Conservation (phyloP, 2,113 vertebrate genomes). For the Hippoglossus stenolepis region DNA sequence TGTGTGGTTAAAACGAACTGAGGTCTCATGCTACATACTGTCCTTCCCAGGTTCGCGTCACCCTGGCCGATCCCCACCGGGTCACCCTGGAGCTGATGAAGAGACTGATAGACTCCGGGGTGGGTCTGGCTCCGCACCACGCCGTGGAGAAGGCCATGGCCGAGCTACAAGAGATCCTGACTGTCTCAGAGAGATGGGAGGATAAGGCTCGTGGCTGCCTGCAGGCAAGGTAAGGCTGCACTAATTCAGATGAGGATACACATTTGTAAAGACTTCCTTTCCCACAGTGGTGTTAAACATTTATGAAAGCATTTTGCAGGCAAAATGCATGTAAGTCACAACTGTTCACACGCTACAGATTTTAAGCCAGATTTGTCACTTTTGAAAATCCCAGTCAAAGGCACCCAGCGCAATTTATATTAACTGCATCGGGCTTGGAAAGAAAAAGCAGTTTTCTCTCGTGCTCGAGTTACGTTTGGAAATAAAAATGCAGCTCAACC, state of each 20-base stretch:
- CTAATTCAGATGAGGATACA: not conserved
- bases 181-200: slow-evolving; percentile 97
- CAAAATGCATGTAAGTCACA: not conserved
- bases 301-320: not conserved
- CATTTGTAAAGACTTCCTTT: not conserved
- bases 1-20: not conserved
- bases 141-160: slow-evolving; percentile 99
- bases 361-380: too few relatives aligned
- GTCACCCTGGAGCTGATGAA: slow-evolving; percentile 98
- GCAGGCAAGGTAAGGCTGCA: slow-evolving; percentile 88
- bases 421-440: too few relatives aligned
- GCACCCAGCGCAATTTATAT: too few relatives aligned
- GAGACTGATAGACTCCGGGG: slow-evolving; percentile 94
- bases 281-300: not conserved
- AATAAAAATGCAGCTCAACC: too few relatives aligned
- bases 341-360: not conserved
- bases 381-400: too few relatives aligned
- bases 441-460: too few relatives aligned
- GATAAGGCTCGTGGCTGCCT: slow-evolving; percentile 96
- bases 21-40: not conserved
- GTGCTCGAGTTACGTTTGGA: too few relatives aligned
- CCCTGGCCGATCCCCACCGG: slow-evolving; percentile 91
- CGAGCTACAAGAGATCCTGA: slow-evolving; percentile 96
- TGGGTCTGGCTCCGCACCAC: slow-evolving; percentile 95
- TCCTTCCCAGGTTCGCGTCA: slow-evolving; percentile 83